Conservation (phyloP, 2,797 vertebrate species). For the Anguilla pacifica region DNA sequence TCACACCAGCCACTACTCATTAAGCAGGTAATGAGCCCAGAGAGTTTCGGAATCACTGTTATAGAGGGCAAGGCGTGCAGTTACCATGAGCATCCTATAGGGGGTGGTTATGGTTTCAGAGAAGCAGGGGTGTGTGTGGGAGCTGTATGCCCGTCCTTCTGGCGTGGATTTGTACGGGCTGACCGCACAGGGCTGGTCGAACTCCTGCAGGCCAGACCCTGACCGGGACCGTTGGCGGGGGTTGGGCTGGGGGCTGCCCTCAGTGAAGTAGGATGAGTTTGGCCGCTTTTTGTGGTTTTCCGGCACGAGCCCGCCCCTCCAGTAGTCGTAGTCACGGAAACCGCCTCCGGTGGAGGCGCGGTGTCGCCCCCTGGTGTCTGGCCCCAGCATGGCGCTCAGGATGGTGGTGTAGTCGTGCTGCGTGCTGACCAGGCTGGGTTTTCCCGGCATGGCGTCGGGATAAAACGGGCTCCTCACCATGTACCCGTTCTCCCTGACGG, state of each 20-base stretch:
- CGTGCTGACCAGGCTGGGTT: background rate
- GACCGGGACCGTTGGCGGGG: background rate
- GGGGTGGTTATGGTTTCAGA: background rate
- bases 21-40: background rate
- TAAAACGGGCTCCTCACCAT: conserved; percentile 1
- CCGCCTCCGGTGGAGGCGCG: background rate
- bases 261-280: conserved; percentile 11
- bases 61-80: background rate
- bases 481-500: conserved; percentile 2
- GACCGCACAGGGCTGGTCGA: background rate
- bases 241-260: background rate
- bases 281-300: background rate
- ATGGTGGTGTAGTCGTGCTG: background rate
- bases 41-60: background rate
- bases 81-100: conserved; percentile 3
- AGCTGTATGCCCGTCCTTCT: background rate
- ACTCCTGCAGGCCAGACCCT: background rate
- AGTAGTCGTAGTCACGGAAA: background rate
- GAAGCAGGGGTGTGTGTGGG: background rate
- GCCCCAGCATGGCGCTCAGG: conserved; percentile 1
- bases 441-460: conserved; percentile 7
- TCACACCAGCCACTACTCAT: background rate
- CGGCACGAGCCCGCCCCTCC: background rate
- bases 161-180: background rate
- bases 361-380: background rate